phyloP scores from a whole-genome alignment of 2,888 invertebrate species.

The Odontocolon sp. region DNA sequence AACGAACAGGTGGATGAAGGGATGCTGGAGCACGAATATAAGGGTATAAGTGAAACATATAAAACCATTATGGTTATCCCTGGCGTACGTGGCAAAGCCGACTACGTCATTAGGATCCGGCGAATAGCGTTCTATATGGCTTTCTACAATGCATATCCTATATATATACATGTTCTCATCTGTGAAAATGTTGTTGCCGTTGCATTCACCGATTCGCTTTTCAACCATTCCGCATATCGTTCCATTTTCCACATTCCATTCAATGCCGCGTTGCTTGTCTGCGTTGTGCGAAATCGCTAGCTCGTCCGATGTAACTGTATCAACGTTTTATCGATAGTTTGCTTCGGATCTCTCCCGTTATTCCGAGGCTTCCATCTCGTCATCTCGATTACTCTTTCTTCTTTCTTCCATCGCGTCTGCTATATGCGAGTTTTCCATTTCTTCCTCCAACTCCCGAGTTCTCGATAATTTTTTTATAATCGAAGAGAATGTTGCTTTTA shows the following conservation, averaged over 20 bases:
- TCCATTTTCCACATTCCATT: slow-evolving; percentile 52
- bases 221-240: too few relatives aligned
- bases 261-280: not conserved
- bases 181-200: slow-evolving; percentile 46
- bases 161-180: not conserved
- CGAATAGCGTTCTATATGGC: slow-evolving; percentile 61
- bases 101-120: slow-evolving; percentile 71
- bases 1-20: slow-evolving; percentile 1
- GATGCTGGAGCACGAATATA: slow-evolving; percentile 32
- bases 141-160: slow-evolving; percentile 24
- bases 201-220: too few relatives aligned
- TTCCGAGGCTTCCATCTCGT: too few relatives aligned
- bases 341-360: too few relatives aligned
- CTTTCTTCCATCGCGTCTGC: too few relatives aligned
- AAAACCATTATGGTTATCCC: slow-evolving; percentile 74
- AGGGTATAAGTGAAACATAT: slow-evolving; percentile 74
- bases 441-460: too few relatives aligned
- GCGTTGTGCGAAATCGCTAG: not conserved
- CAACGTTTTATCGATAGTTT: not conserved
- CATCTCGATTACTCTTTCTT: too few relatives aligned
- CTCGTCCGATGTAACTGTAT: not conserved
- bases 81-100: slow-evolving; percentile 66
- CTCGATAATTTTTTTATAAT: too few relatives aligned
- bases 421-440: too few relatives aligned
- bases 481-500: too few relatives aligned